Base-by-base conservation (phyloP, 2,113 vertebrate genomes). In the Clarias magur region DNA sequence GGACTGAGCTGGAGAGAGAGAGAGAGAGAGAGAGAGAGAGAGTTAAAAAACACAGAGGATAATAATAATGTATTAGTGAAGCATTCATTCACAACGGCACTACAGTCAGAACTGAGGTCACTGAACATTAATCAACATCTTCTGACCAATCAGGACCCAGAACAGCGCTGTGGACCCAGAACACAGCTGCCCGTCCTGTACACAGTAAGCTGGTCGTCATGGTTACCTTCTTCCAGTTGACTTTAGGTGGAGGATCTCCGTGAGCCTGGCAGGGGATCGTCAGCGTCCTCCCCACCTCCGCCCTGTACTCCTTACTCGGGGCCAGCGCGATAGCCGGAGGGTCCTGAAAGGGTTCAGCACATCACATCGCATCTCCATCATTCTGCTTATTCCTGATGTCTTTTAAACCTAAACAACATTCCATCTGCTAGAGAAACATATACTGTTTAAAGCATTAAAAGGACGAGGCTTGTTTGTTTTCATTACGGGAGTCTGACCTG, bases 171-270 rank as follows among this genome's bases (percentile, higher is more conserved):
- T 48, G 38, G 8, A 11, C 7, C 34, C 34, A 38, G 34, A 38
- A 38, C 34, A 38, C 34, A 59, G 25, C n/a, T 19, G 7, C 21
- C 1, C 9, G 6, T 7, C 8, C 17, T 34, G 57, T 38, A n/a
- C 8, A 7, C 42, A 48, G 42, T 48, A 27, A 38, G 4, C 12
- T 25, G 9, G 59, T 13, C 5, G 12, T 73, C 54, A 5, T 48
- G 23, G 23, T 60, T 82, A 98, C 98, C 97, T 99, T 99, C 67
- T 88, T 91, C 98, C 98, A 99, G 72, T 93, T 96, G 87, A 98
- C 76, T 60, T 89, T 86, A 11, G 95, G 95, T 0, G 92, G 91
- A 0, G 96, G 95, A 79, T 97, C 96, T n/a, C 95, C 93, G 0
- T 25, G 90, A 81, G 96, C 97, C 0, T 90, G 60, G 2, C 98